Evolutionary conservation across 1,140 invertebrate genomes (phyloP).

Genomic region (Pseudoatta argentina): DNA sequence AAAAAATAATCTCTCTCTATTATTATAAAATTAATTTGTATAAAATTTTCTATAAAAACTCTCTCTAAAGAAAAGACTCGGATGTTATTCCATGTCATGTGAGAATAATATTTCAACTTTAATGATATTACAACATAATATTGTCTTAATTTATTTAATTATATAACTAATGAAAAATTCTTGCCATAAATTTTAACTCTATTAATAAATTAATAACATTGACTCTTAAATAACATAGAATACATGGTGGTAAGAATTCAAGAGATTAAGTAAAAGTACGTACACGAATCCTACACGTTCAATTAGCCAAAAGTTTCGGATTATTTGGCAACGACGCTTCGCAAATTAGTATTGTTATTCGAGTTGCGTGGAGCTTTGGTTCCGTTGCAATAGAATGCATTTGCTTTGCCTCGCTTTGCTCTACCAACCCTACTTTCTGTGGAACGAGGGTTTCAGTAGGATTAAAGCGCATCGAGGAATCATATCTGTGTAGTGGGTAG

Average conservation of each 20-base stretch:
- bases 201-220: constrained; percentile 3
- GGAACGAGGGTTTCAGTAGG: constrained; percentile 63
- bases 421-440: constrained; percentile 52
- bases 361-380: constrained; percentile 43
- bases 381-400: constrained; percentile 65
- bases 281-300: constrained; percentile 48
- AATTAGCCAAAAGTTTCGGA: constrained; percentile 59
- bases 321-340: constrained; percentile 38
- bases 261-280: constrained; percentile 24
- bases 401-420: constrained; percentile 47
- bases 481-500: constrained; percentile 67
- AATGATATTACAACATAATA: neutral
- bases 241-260: neutral
- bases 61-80: neutral
- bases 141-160: neutral
- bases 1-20: neutral
- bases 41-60: neutral
- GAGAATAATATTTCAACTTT: neutral
- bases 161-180: neutral
- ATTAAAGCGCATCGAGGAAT: constrained; percentile 75
- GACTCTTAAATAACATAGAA: constrained; percentile 4
- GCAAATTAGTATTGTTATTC: constrained; percentile 74
- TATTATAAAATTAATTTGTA: neutral
- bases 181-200: neutral
- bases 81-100: neutral